Evolutionary conservation across 2,888 invertebrate genomes (phyloP), one percentile per base, ranked within the genome.

Genomic region (Drymonia ruficornis): DNA sequence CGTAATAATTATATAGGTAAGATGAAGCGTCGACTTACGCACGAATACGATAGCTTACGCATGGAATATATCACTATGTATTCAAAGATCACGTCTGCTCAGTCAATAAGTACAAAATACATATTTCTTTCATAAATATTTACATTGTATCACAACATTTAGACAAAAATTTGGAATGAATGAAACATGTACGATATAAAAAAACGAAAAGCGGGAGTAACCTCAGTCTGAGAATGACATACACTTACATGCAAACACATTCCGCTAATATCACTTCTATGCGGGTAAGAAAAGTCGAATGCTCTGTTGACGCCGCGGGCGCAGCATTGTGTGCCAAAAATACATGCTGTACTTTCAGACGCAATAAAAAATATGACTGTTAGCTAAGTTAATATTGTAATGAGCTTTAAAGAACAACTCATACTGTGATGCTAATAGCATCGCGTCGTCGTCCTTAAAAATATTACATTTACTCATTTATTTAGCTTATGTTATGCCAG

Each of bases 21-120:
- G 61, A 73, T 66, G 65, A 66, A 61, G 59, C 54, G 53, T 57
- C 63, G 66, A 69, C 61, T 69, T 66, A 52, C 50, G 62, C 52
- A 62, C 53, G 50, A 56, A 53, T 63, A 63, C 56, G 55, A 56
- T 63, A 65, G 66, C 60, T 64, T 58, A 64, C 61, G 50, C 50
- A 53, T 53, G 65, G 63, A 68, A 71, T 57, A 71, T 60, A 29
- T 58, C 46, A 65, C 55, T 55, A 50, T 55, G 57, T 57, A 63
- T 59, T 61, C 61, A 59, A 70, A 73, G 67, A 70, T 63, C 63
- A 50, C 58, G 55, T 54, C 47, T 53, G 61, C 46, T 67, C 81
- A 84, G 84, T 87, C 84, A 76, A 81, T 84, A 86, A 88, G 89
- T 87, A 88, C 87, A 86, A 84, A 84, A 86, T 81, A 83, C 59